Percentiles rank a stretch among this genome's conserved stretches.
Evolutionary conservation across 2,797 vertebrate genomes (phyloP).

Genomic region (Phoxinus dragarum): DNA sequence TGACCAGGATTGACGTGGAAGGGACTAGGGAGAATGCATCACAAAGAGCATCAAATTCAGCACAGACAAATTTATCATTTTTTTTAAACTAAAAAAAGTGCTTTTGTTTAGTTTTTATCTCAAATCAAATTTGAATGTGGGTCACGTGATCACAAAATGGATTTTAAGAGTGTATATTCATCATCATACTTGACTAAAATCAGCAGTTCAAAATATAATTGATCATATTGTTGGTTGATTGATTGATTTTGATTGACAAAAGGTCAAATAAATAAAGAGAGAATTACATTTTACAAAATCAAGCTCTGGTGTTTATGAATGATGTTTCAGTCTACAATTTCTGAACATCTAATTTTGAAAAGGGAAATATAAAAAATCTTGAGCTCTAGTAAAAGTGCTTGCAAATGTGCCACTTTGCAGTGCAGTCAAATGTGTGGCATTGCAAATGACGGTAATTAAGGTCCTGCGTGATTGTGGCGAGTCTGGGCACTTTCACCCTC

Average conservation of each 20-base stretch:
- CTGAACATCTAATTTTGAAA: constrained; percentile 34
- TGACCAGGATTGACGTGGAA: background rate
- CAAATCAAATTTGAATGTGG: background rate
- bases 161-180: background rate
- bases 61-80: background rate
- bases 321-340: background rate
- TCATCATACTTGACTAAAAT: background rate
- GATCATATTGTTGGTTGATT: background rate
- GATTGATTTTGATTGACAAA: background rate
- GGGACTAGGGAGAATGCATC: background rate
- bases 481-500: constrained; percentile 59
- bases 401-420: constrained; percentile 48
- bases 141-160: background rate
- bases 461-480: constrained; percentile 72
- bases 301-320: background rate
- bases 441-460: constrained; percentile 71
- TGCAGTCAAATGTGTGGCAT: constrained; percentile 62
- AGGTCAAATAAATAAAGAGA: background rate
- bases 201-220: background rate
- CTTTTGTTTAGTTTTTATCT: background rate
- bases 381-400: constrained; percentile 51
- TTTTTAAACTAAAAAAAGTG: background rate
- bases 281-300: background rate
- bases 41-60: background rate
- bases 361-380: background rate